phyloP scores from a whole-genome alignment of 2,888 invertebrate genomes.

The Aproaerema taeniolella region DNA sequence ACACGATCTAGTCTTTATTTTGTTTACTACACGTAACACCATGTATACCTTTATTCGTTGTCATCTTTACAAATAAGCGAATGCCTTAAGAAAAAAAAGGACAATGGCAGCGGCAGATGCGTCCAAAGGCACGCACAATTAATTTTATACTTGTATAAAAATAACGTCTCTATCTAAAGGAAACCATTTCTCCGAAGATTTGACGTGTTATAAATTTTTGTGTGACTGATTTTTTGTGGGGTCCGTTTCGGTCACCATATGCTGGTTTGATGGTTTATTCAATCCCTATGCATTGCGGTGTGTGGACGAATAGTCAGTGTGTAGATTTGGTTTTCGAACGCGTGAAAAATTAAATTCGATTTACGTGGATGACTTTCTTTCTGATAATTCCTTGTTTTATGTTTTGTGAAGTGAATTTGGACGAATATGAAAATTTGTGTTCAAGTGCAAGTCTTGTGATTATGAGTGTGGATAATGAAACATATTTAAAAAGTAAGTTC shows the following conservation, averaged over 20 bases:
- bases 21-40: no score
- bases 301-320: slow-evolving; percentile 16
- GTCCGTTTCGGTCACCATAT: slow-evolving; percentile 38
- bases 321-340: neutral
- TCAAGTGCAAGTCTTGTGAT: no score
- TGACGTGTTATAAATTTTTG: slow-evolving; percentile 74
- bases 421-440: no score
- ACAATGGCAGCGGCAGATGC: slow-evolving; percentile 64
- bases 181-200: slow-evolving; percentile 70
- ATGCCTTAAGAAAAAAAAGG: slow-evolving; percentile 33
- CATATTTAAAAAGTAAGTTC: no score
- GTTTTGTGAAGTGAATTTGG: slow-evolving; percentile 1
- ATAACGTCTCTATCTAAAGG: slow-evolving; percentile 70
- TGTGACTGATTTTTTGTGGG: slow-evolving; percentile 49
- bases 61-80: slow-evolving; percentile 22
- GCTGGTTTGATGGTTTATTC: slow-evolving; percentile 42
- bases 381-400: neutral
- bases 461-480: no score
- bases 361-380: neutral
- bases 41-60: slow-evolving; percentile 7
- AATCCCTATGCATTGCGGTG: slow-evolving; percentile 24
- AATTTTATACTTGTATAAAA: slow-evolving; percentile 62
- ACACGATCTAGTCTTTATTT: no score
- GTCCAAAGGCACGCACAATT: slow-evolving; percentile 58
- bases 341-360: neutral